Base-by-base conservation (phyloP, 37 sponge, comb jelly and placozoan genomes). In the Bolinopsis microptera region DNA sequence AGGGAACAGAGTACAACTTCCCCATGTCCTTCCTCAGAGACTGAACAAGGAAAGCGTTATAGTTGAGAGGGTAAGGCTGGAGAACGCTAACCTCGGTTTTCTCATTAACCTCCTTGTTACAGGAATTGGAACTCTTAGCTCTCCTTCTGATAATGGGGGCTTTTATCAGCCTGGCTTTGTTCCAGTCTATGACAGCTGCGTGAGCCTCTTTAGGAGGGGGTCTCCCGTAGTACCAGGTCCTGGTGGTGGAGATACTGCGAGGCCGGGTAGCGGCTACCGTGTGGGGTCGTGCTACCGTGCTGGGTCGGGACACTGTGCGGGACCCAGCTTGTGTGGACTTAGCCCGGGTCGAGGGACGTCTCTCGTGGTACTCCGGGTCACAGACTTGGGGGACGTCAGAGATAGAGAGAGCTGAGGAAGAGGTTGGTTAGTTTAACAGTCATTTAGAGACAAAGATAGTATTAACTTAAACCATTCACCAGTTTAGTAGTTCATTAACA, bases 21-120 rank as follows among this genome's bases (percentile, higher is more conserved):
- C 61, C 36, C 90, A 86, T 41, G 61, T 86, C 90, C 61, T 86
- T 86, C 61, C 61, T 37, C 90, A 86, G 90, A 2, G 36, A 27
- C 90, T 86, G 90, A 39, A 86, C 90, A 8, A 86, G 90, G 61
- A 86, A 86, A 21, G 90, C 27, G 90, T 86, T 86, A 48, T 86
- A 86, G 90, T 86, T 86, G 38, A 86, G 34, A 30, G 90, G 90
- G 30, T 86, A 86, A 28, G 90, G 90, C 22, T 86, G 90, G 2
- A 86, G 61, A 8, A 86, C 90, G 61, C 90, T 86, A 22, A 86
- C 90, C 90, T 86, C 90, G 22, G 90, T 86, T 0, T 26, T 28
- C 90, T 38, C 90, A 3, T 35, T 38, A 25, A 39, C 39, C 61
- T 86, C 90, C 61, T 86, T 86, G 28, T 40, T 40, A 30, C 41